Percentiles rank a stretch among this genome's conserved stretches.
Evolutionary conservation across 2,888 invertebrate species (phyloP).

Genomic region (Blastobasis lacticolella): DNA sequence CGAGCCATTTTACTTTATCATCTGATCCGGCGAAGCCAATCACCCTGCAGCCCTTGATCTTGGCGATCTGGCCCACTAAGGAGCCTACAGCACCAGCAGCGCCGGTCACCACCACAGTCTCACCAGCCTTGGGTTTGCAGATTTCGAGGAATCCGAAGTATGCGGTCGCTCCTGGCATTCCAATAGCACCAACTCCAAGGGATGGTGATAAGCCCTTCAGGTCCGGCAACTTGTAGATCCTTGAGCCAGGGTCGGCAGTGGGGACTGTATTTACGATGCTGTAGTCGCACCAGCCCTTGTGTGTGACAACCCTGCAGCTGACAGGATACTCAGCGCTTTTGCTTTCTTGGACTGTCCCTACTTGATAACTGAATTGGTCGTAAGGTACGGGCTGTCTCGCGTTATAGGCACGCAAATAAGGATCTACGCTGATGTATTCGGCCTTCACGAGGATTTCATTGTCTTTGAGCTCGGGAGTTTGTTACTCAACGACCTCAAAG

Average conservation of each 20-base stretch:
- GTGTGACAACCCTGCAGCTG: constrained; percentile 73
- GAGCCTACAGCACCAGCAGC: constrained; percentile 86
- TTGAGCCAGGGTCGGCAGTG: constrained; percentile 11
- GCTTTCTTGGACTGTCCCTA: constrained; percentile 70
- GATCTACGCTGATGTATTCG: too few relatives aligned
- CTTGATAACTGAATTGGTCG: constrained; percentile 27
- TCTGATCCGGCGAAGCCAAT: constrained; percentile 83
- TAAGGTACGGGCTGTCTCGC: constrained; percentile 14
- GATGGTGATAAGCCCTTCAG: constrained; percentile 67
- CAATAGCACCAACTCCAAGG: constrained; percentile 74
- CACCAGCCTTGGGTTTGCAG: constrained; percentile 79
- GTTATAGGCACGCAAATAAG: too few relatives aligned
- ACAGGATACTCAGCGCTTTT: constrained; percentile 74
- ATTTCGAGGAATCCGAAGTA: constrained; percentile 81
- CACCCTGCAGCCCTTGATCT: constrained; percentile 76
- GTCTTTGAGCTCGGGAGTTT: not conserved
- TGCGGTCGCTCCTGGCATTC: constrained; percentile 82
- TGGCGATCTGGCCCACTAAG: constrained; percentile 83
- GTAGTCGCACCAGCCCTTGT: constrained; percentile 80
- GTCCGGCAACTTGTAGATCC: constrained; percentile 61
- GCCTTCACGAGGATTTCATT: not conserved
- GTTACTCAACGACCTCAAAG: not conserved
- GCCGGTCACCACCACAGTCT: constrained; percentile 80
- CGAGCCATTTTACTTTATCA: constrained; percentile 80
- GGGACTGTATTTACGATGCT: constrained; percentile 25